A percentile compares a stretch with the other conserved stretches of the same genome.
phyloP scores from a whole-genome alignment of 2,888 invertebrate genomes.

The Dastarcus helophoroides region DNA sequence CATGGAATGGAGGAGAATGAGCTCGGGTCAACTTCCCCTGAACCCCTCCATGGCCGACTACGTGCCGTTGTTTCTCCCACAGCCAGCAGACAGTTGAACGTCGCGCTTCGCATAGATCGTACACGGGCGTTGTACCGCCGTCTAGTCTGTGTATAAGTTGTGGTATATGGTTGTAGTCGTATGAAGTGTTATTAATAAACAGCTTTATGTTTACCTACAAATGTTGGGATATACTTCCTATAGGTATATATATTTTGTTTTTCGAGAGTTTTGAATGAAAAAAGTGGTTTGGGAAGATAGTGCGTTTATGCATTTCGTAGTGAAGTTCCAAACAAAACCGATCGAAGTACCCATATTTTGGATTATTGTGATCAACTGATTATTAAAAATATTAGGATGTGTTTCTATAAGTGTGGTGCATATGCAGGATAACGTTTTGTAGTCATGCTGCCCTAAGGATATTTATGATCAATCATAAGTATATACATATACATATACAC shows the following conservation, averaged over 20 bases:
- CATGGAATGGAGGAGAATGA: slow-evolving; percentile 37
- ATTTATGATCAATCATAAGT: too few species aligned
- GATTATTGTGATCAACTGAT: too few species aligned
- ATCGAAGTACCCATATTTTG: too few species aligned
- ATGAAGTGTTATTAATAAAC: slow-evolving; percentile 23
- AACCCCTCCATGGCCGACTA: slow-evolving; percentile 38
- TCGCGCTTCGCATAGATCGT: slow-evolving; percentile 22
- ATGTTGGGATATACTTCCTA: slow-evolving; percentile 59
- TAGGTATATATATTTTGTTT: slow-evolving; percentile 35
- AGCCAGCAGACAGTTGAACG: slow-evolving; percentile 37
- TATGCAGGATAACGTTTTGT: too few species aligned
- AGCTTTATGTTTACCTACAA: slow-evolving; percentile 46
- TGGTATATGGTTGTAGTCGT: slow-evolving; percentile 16
- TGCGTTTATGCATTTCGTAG: too few species aligned
- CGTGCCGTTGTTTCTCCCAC: slow-evolving; percentile 52
- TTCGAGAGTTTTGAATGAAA: slow-evolving; percentile 6
- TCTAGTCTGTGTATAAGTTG: neutral
- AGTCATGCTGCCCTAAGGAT: too few species aligned
- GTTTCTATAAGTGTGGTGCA: too few species aligned
- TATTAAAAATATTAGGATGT: too few species aligned
- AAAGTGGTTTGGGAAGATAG: slow-evolving; percentile 10
- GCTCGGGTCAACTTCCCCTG: slow-evolving; percentile 47
- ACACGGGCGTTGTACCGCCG: slow-evolving; percentile 13
- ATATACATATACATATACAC: too few species aligned
- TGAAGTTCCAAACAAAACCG: too few species aligned